Base-by-base conservation (phyloP, 92 coral and sea anemone genomes). In the Phenganax subtilis region DNA sequence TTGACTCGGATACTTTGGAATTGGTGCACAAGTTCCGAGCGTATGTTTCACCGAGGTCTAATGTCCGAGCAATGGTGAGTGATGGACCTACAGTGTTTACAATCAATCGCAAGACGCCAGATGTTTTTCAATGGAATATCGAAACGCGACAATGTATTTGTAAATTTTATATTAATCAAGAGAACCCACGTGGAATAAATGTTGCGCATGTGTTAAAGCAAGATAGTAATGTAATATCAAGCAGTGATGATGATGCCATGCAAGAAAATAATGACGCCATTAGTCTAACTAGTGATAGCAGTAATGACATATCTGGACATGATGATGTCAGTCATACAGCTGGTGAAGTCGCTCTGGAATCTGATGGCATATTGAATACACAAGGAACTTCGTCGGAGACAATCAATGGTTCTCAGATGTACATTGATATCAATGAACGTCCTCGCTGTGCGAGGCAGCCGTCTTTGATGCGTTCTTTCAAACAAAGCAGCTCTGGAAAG, bases 51-150 rank as follows among this genome's bases (percentile, higher is more conserved):
- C 89, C 74, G 77, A 89, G 96, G 72, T 90, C 93, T 9, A 93
- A 96, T 71, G 86, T 96, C 57, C 92, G 98, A 25, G 88, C 87
- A 37, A 96, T 96, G 92, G 97, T 90, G 12, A 87, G 92, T 2
- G 87, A 88, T 69, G 96, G 93, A 10, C 66, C 82, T 37, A 88
- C 87, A 3, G 99, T 92, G 14, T 96, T 97, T 90, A 92, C 93
- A 57, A 91, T 88, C 31, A 97, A 92, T 84, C 90, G 99, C 4
- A 88, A 89, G 15, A 92, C 93, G 11, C 58, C 97, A 12, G 87
- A 90, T 63, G 88, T 96, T 51, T 84, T 90, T 11, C 94, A 96
- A 44, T 96, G 99, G 99, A 87, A 87, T 14, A 93, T 89, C 9
- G 67, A 55, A 28, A 87, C 89, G 16, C 96, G 91, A 55, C 96